These are phyloP conservation scores for Ennomos fuscantarius DNA, from an alignment of 2,888 invertebrate species.

Conservation along the genomic window DNA sequence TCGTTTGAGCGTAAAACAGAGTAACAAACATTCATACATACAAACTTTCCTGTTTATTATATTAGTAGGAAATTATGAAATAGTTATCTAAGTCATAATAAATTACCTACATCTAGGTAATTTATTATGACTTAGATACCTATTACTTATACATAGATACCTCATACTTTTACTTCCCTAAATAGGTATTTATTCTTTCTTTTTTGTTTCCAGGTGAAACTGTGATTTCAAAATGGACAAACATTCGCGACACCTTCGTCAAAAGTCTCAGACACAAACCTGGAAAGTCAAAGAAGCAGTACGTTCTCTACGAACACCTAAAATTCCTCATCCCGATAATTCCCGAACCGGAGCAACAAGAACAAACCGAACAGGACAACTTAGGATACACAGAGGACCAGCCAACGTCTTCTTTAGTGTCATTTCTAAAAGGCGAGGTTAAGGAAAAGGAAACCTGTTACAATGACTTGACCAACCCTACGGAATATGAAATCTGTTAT, in stretches of 20 bases:
- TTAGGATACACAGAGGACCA: conserved; percentile 20
- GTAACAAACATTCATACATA: too few species aligned
- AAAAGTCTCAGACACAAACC: conserved; percentile 62
- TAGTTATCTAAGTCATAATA: too few species aligned
- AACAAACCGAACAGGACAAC: conserved; percentile 8
- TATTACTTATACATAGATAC: too few species aligned
- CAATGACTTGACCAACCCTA: neutral
- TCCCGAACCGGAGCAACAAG: conserved; percentile 15
- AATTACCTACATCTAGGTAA: too few species aligned
- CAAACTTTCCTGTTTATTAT: too few species aligned
- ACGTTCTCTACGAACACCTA: conserved; percentile 65
- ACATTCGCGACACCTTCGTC: conserved; percentile 73
- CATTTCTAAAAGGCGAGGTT: conserved; percentile 3
- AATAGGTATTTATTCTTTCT: neutral
- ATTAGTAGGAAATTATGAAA: too few species aligned
- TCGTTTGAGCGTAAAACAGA: too few species aligned
- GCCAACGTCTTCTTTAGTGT: neutral
- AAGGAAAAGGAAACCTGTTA: neutral
- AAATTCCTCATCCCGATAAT: conserved; percentile 54
- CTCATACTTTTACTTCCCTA: too few species aligned
- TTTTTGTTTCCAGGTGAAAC: conserved; percentile 61
- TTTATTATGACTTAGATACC: too few species aligned
- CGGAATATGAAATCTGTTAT: conserved; percentile 2
- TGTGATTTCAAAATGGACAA: conserved; percentile 73
- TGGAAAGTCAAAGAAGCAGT: conserved; percentile 42